Conservation (phyloP, 2,888 invertebrate genomes). For the Oeneis ivallda region DNA sequence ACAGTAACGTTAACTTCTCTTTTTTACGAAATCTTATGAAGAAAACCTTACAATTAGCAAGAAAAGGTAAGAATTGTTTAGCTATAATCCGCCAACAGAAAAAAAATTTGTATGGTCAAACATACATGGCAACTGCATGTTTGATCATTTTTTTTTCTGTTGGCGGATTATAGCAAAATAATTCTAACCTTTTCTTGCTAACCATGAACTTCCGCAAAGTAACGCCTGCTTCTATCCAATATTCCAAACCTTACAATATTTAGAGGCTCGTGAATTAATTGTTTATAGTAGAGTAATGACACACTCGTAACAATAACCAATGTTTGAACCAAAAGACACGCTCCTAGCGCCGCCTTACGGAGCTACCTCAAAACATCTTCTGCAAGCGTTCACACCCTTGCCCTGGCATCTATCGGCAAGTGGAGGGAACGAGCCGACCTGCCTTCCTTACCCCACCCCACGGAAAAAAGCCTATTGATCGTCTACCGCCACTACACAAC, state of each 20-base stretch:
- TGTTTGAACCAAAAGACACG: slow-evolving; percentile 1
- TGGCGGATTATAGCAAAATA: too few species aligned
- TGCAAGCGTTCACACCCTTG: slow-evolving; percentile 39
- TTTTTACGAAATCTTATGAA: background rate
- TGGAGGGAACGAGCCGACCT: slow-evolving; percentile 47
- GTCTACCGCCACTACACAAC: slow-evolving; percentile 60
- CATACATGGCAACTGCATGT: too few species aligned
- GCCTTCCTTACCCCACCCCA: slow-evolving; percentile 45
- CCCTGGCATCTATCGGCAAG: slow-evolving; percentile 68
- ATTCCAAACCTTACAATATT: background rate
- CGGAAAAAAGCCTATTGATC: slow-evolving; percentile 67
- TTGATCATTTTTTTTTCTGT: too few species aligned
- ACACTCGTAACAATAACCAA: background rate
- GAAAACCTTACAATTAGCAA: background rate
- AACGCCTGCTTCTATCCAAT: too few species aligned
- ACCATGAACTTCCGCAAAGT: too few species aligned
- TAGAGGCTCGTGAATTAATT: background rate
- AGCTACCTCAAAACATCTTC: slow-evolving; percentile 46
- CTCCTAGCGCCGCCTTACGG: slow-evolving; percentile 45
- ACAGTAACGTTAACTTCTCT: background rate
- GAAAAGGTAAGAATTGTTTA: too few species aligned
- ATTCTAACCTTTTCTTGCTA: too few species aligned
- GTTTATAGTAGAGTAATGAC: background rate
- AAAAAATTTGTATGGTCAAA: too few species aligned
- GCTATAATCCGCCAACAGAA: too few species aligned